Conservation (phyloP, 2,113 vertebrate species). For the Potamarius usumacintae region DNA sequence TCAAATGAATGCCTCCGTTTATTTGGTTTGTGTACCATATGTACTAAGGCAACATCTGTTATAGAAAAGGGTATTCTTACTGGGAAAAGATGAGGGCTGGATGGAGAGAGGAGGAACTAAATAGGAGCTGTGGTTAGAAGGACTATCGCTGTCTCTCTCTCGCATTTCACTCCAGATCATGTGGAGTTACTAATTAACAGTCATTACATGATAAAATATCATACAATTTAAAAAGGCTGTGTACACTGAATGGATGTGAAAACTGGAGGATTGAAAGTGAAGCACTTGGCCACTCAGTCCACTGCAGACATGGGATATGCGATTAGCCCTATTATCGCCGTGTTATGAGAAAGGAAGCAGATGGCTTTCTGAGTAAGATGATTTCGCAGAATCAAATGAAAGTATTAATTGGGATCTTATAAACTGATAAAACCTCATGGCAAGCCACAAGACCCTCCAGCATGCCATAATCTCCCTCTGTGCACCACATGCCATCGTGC, state of each 20-base stretch:
- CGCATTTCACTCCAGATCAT: neutral
- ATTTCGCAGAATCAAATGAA: conserved; percentile 34
- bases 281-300: neutral
- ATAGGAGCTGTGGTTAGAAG: neutral
- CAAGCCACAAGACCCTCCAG: conserved; percentile 1
- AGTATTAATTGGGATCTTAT: conserved; percentile 34
- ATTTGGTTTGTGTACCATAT: conserved; percentile 78
- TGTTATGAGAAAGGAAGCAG: conserved; percentile 27
- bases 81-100: conserved; percentile 7
- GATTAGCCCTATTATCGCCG: conserved; percentile 36
- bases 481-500: neutral
- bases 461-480: neutral
- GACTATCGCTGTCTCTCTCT: neutral
- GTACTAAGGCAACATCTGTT: conserved; percentile 79
- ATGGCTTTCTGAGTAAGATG: conserved; percentile 32
- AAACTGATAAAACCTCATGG: conserved; percentile 16
- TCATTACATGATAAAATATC: neutral
- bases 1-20: conserved; percentile 63
- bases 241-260: conserved; percentile 11
- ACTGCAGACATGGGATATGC: conserved; percentile 3
- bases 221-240: neutral
- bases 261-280: neutral
- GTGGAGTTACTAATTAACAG: neutral
- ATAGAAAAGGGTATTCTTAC: conserved; percentile 43
- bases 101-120: conserved; percentile 15